These are phyloP conservation scores for Linyphia triangularis DNA, from an alignment of 2,888 invertebrate genomes.

Conservation along the genomic window DNA sequence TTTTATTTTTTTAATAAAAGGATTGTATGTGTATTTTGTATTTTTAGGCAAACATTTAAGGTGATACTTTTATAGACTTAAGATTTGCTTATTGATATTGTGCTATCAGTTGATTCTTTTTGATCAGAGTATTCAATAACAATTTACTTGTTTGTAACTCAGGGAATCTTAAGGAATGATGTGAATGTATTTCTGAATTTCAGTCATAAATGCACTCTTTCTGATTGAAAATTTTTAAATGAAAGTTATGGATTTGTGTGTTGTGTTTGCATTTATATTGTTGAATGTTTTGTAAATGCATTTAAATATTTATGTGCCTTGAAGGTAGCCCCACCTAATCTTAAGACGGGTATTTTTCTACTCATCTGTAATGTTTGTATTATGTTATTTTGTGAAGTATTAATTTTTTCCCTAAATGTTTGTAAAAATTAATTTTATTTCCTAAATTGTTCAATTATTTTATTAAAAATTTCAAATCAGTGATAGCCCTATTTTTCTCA, in stretches of 20 bases:
- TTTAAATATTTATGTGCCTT: constrained; percentile 65
- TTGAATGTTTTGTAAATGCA: constrained; percentile 17
- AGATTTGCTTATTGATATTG: not conserved
- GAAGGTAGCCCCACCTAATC: constrained; percentile 72
- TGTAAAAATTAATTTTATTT: constrained; percentile 2
- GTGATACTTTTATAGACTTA: not conserved
- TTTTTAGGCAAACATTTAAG: no score
- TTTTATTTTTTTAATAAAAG: no score
- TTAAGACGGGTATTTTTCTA: constrained; percentile 71
- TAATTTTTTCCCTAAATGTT: constrained; percentile 8
- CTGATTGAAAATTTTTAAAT: constrained; percentile 29
- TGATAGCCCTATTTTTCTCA: not conserved
- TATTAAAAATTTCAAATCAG: no score
- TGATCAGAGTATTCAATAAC: constrained; percentile 20
- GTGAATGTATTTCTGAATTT: constrained; percentile 14
- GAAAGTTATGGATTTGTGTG: constrained; percentile 18
- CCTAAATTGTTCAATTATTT: not conserved
- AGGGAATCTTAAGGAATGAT: constrained; percentile 52
- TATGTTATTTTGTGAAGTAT: constrained; percentile 30
- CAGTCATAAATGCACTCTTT: constrained; percentile 34
- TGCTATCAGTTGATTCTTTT: not conserved
- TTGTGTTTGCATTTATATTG: constrained; percentile 3
- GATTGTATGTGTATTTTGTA: no score
- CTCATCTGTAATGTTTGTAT: constrained; percentile 58
- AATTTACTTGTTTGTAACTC: constrained; percentile 49